phyloP scores from a whole-genome alignment of 2,888 invertebrate genomes.

The Hirtodrosophila cameraria region DNA sequence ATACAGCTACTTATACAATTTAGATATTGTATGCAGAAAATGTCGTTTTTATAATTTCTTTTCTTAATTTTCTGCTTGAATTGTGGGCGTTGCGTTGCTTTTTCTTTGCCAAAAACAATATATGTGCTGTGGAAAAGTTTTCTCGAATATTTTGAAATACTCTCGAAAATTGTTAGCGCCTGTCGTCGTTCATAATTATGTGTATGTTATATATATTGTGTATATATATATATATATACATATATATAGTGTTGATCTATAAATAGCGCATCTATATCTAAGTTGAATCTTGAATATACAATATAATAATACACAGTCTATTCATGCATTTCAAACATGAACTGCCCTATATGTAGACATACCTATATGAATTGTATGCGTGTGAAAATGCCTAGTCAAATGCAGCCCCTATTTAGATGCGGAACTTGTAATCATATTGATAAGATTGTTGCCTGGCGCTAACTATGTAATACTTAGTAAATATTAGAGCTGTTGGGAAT shows the following conservation, averaged over 20 bases:
- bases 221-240: slow-evolving; percentile 6
- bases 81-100: slow-evolving; percentile 42
- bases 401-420: slow-evolving; percentile 20
- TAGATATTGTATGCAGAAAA: background rate
- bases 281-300: slow-evolving; percentile 10
- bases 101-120: slow-evolving; percentile 14
- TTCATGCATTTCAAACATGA: slow-evolving; percentile 51
- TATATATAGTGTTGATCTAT: slow-evolving; percentile 27
- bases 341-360: slow-evolving; percentile 9
- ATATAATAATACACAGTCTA: slow-evolving; percentile 19
- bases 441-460: slow-evolving; percentile 43
- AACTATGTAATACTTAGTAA: slow-evolving; percentile 11
- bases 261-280: slow-evolving; percentile 36
- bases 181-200: slow-evolving; percentile 65
- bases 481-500: too few relatives aligned
- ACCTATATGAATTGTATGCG: background rate
- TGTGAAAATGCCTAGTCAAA: slow-evolving; percentile 40
- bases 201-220: slow-evolving; percentile 10
- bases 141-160: slow-evolving; percentile 53
- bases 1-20: slow-evolving; percentile 6
- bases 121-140: slow-evolving; percentile 51
- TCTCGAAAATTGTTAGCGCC: slow-evolving; percentile 62
- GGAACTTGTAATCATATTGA: slow-evolving; percentile 52
- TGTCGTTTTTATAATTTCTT: slow-evolving; percentile 43
- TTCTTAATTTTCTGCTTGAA: slow-evolving; percentile 30